These are phyloP conservation scores for Hartigia nigra DNA, from an alignment of 2,888 invertebrate species.

Conservation along the genomic window DNA sequence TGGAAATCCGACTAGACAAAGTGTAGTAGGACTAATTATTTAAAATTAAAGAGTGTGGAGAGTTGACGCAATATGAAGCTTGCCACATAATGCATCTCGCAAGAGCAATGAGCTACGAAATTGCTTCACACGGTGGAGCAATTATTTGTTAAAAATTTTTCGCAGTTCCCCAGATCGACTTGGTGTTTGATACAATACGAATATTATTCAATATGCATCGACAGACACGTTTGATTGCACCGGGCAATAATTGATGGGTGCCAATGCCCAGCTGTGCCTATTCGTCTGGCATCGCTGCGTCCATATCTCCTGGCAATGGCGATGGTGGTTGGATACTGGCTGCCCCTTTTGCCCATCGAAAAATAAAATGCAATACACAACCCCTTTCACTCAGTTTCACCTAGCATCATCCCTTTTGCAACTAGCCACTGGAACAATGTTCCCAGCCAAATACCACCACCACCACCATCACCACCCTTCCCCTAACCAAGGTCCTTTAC, in stretches of 20 bases:
- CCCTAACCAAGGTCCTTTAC: not conserved
- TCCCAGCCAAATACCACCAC: not conserved
- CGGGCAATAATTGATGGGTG: constrained; percentile 34
- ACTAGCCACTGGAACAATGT: constrained; percentile 5
- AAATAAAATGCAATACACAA: constrained; percentile 6
- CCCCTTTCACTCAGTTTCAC: not conserved
- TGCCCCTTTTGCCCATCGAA: not conserved
- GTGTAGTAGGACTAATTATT: not conserved
- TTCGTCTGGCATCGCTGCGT: not conserved
- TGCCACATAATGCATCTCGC: constrained; percentile 31
- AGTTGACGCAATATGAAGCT: not conserved
- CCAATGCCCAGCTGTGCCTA: not conserved
- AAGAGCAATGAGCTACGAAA: constrained; percentile 51
- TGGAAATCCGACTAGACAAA: not conserved
- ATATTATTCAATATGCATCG: constrained; percentile 51
- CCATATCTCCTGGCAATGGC: not conserved
- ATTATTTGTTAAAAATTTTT: constrained; percentile 40
- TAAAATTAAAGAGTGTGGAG: not conserved
- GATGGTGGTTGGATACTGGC: not conserved
- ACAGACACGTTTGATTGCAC: constrained; percentile 31
- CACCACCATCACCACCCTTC: too few relatives aligned
- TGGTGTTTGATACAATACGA: constrained; percentile 46
- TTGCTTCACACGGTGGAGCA: constrained; percentile 53
- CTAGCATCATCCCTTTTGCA: constrained; percentile 5
- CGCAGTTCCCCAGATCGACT: constrained; percentile 25